A percentile compares a stretch with the other conserved stretches of the same genome.
phyloP scores from a whole-genome alignment of 2,113 vertebrate genomes.

The Anarrhichthys ocellatus region DNA sequence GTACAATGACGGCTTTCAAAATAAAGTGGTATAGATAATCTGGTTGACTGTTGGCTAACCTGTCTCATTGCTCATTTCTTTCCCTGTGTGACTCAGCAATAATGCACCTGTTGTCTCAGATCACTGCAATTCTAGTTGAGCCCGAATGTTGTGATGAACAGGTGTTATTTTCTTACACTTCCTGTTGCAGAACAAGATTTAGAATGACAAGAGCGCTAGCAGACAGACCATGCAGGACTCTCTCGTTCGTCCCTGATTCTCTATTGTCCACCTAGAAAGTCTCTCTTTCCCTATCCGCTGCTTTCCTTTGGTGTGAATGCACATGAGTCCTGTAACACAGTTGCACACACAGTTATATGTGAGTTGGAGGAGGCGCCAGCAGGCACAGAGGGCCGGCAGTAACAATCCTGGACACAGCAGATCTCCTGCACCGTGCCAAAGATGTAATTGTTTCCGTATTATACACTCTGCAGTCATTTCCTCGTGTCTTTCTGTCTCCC shows the following conservation, averaged over 20 bases:
- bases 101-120: not conserved
- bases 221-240: not conserved
- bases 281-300: constrained; percentile 23
- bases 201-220: not conserved
- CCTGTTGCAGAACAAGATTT: not conserved
- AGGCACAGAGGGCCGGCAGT: constrained; percentile 25
- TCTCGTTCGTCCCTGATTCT: constrained; percentile 8
- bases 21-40: not conserved
- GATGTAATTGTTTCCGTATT: constrained; percentile 82
- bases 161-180: not conserved
- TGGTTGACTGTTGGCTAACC: not conserved
- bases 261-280: constrained; percentile 4
- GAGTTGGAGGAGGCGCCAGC: constrained; percentile 19
- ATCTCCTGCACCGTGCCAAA: constrained; percentile 51
- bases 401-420: constrained; percentile 54
- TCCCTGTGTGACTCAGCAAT: not conserved
- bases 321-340: constrained; percentile 1
- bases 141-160: not conserved
- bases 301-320: not conserved
- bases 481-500: constrained; percentile 41
- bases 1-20: not conserved
- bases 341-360: constrained; percentile 17
- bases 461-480: constrained; percentile 55
- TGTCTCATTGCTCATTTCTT: not conserved
- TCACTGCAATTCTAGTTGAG: not conserved